phyloP scores from a whole-genome alignment of 2,113 vertebrate genomes.

The Pipa parva region DNA sequence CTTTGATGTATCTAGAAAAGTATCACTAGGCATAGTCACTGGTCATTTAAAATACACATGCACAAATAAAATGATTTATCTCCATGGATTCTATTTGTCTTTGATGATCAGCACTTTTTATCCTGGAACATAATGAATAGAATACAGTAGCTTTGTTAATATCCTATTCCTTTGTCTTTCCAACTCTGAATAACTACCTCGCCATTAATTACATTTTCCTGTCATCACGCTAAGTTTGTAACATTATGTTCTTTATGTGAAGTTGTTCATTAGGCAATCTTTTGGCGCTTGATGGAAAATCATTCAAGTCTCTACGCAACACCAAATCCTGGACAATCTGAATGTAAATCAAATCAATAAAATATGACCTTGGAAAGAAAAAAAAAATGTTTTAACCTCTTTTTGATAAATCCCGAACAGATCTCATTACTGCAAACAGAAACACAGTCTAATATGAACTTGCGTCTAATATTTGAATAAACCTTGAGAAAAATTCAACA shows the following conservation, averaged over 20 bases:
- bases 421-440: slow-evolving; percentile 22
- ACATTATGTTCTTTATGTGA: slow-evolving; percentile 27
- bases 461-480: too few relatives aligned
- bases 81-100: too few relatives aligned
- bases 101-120: too few relatives aligned
- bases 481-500: too few relatives aligned
- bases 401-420: slow-evolving; percentile 27
- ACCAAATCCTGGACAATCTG: slow-evolving; percentile 28
- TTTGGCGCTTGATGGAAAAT: slow-evolving; percentile 30
- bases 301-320: slow-evolving; percentile 29
- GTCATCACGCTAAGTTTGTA: slow-evolving; percentile 15
- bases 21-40: too few relatives aligned
- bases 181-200: slow-evolving; percentile 18
- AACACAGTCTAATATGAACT: too few relatives aligned
- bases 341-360: slow-evolving; percentile 38
- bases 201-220: slow-evolving; percentile 28
- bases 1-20: too few relatives aligned
- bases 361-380: slow-evolving; percentile 34
- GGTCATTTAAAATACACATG: too few relatives aligned
- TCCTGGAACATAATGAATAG: too few relatives aligned
- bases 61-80: too few relatives aligned
- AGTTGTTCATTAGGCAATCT: slow-evolving; percentile 29
- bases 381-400: slow-evolving; percentile 1
- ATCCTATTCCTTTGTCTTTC: slow-evolving; percentile 5
- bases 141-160: too few relatives aligned